Base-by-base conservation (phyloP, 2,113 vertebrate genomes). In the Notarius lentiginosus region DNA sequence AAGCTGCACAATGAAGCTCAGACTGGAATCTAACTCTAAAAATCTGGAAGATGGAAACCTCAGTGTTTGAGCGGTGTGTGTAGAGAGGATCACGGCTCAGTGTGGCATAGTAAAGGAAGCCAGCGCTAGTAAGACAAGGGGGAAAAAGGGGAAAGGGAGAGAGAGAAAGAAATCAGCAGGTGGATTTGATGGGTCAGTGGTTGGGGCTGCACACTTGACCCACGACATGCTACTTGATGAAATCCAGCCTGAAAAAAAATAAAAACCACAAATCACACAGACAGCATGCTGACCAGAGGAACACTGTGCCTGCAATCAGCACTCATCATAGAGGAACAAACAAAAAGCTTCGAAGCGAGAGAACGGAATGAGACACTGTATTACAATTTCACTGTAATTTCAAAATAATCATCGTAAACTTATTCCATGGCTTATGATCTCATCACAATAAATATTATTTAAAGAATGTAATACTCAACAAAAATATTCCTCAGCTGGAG, bases 121-220 rank as follows among this genome's bases (percentile, higher is more conserved):
- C 51, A 58, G 30, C 24, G 27, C 27, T 41, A 20, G 30, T 5
- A 41, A 51, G 60, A 66, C 5, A 12, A 68, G 2, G 51, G 70
- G 12, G 20, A 20, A 9, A 68, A 30, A 20, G 34, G 34, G 9
- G 41, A 7, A 47, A 41, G 2, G 2, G 2, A 41, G 2, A 10
- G 8, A 10, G 56, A 27, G 10, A 30, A 73, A 34, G 22, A 56
- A 73, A 82, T 63, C 30, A 76, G 70, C 30, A 11, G 49, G 47
- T 76, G 49, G 10, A 77, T 87, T 83, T 83, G 80, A 77, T 10
- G 86, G 80, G 70, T 83, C 86, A 87, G 70, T 41, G 60, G n/a
- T 11, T 30, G 27, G 68, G 56, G 41, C 68, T 73, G 58, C 10
- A 55, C 49, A 75, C 30, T 56, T 83, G 72, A 76, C 86, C 86